Base-by-base conservation (phyloP, 2,797 vertebrate genomes). In the Cyprinella venusta region DNA sequence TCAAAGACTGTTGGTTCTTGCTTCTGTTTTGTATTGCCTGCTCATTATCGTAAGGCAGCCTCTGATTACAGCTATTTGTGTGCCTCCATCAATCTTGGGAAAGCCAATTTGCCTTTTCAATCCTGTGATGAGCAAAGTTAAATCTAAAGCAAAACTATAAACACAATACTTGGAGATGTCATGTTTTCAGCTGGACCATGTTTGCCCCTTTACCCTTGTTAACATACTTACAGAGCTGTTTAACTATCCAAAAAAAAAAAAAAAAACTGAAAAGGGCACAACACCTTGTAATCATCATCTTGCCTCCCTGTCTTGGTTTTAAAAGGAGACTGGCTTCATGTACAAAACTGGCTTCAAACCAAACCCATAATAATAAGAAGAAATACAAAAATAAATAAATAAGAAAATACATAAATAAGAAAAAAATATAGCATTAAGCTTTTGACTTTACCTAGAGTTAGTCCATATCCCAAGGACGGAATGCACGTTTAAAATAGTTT, bases 21-120 rank as follows among this genome's bases (percentile, higher is more conserved):
- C 92, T 93, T 90, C 91, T 91, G 88, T 91, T 92, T 90, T 92
- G 92, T 92, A 92, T 92, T 93, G 92, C 91, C 90, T 86, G 90
- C 89, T 93, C 90, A 91, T 94, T 93, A 92, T 86, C 84, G 86
- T 84, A 79, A 81, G 88, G 83, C 86, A 89, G 86, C 87, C 88
- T 92, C 91, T 92, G 91, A 93, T 93, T 91, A 91, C 86, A 90
- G 89, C 86, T 90, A 89, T 94, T 90, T 93, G 89, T 91, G 87
- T 90, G 91, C 87, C 89, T 88, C 87, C 91, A 91, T 92, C 92
- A 90, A 86, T 91, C 90, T 92, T 84, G 90, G 82, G 81, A 8
- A 79, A 77, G 65, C 24, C 36, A 40, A 59, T 38, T 80, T 48
- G 56, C 10, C 67, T 80, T 36, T 50, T 63, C 52, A 63, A 36